Base-by-base conservation (phyloP, 2,797 vertebrate species). In the Ptychobarbus kaznakovi region DNA sequence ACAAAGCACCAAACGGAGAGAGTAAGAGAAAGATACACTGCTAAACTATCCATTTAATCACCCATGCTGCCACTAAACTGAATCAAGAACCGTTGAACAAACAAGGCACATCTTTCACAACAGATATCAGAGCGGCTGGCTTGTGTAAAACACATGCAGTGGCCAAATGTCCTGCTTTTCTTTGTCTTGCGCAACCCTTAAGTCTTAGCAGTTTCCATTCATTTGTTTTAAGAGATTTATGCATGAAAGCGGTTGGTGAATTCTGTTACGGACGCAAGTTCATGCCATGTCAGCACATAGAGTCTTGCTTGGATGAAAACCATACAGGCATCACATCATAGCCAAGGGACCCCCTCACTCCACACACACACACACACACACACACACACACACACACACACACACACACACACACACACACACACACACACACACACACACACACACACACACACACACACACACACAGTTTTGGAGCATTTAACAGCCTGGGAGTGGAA, bases 1-100 rank as follows among this genome's bases (percentile, higher is more conserved):
- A 96, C 74, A 97, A 96, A 77, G 96, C 97, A 77, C 96, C 96
- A 42, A 98, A 97, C 15, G 97, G 96, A 86, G 98, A 99, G 96
- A 97, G 98, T 99, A 96, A 93, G 94, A 88, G 72, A 56, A 13
- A 25, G 49, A 79, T 66, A 25, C 46, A 72, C 68, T 46, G 18
- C 35, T 79, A 56, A 87, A 44, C 76, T 63, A 58, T 35, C 35
- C 28, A 16, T 51, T 51, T 66, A 72, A 61, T 46, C 40, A 32
- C 15, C 38, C 49, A 13, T 38, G 11, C 69, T 66, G 44, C 25
- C 11, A 2, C 25, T 44, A 61, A 66, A 73, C 66, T 72, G 42
- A 80, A 63, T 80, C 32, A 51, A 80, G 32, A 80, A 65, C 15
- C 4, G 1, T 40, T 80, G 53, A 85, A 80, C 56, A 79, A 78